Evolutionary conservation across 2,888 invertebrate species (phyloP).

Genomic region (Sympetrum striolatum): DNA sequence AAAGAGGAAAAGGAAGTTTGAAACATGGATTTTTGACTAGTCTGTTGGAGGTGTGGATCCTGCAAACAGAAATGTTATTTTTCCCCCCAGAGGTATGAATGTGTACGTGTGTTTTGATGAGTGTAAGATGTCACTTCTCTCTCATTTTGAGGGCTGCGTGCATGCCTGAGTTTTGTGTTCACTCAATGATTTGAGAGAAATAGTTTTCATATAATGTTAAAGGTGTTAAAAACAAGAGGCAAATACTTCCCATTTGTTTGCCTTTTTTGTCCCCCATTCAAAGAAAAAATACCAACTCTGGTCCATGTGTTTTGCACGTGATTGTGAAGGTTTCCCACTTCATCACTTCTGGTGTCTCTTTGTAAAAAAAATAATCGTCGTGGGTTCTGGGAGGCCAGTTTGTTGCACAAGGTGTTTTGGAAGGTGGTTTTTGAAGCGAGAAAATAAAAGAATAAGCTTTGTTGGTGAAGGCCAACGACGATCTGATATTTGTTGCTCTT

Average conservation of each 20-base stretch:
- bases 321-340: slow-evolving; percentile 30
- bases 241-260: slow-evolving; percentile 28
- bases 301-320: slow-evolving; percentile 35
- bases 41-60: slow-evolving; percentile 29
- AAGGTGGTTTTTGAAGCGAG: neutral
- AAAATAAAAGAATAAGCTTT: neutral
- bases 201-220: neutral
- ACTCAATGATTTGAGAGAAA: slow-evolving; percentile 9
- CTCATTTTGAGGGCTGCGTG: slow-evolving; percentile 30
- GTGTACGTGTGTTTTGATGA: neutral
- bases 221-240: neutral
- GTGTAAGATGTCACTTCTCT: slow-evolving; percentile 25
- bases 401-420: slow-evolving; percentile 1
- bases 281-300: neutral
- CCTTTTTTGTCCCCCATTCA: neutral
- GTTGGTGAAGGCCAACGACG: neutral
- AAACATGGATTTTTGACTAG: slow-evolving; percentile 17
- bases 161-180: slow-evolving; percentile 20
- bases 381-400: neutral
- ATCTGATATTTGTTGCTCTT: slow-evolving; percentile 42
- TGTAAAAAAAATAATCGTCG: neutral
- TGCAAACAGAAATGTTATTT: slow-evolving; percentile 18
- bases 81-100: neutral
- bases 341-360: slow-evolving; percentile 32
- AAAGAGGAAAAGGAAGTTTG: neutral